Evolutionary conservation across 2,113 vertebrate species (phyloP).

Genomic region (Percopsis transmontana): DNA sequence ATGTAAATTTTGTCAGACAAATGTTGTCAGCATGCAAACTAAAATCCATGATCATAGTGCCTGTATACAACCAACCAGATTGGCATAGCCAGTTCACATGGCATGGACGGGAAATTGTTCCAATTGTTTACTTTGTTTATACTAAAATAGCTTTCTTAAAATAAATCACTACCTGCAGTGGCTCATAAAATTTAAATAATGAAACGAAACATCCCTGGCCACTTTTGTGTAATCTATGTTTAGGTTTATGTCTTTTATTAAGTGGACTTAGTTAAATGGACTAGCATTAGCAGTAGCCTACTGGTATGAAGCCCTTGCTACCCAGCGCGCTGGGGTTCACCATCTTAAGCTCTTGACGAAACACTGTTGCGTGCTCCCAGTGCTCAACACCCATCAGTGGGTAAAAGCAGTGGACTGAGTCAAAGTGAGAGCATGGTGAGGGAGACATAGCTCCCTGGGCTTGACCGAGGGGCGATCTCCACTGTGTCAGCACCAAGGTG

Average conservation of each 20-base stretch:
- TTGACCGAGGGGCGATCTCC: neutral
- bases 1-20: conserved; percentile 77
- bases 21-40: conserved; percentile 75
- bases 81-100: conserved; percentile 37
- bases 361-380: conserved; percentile 51
- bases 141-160: neutral
- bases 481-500: conserved; percentile 24
- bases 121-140: neutral
- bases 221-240: no score
- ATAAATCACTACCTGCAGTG: neutral
- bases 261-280: neutral
- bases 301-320: conserved; percentile 26
- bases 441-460: conserved; percentile 2
- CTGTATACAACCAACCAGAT: conserved; percentile 37
- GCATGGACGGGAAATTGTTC: neutral
- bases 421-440: conserved; percentile 22
- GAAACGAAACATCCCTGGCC: no score
- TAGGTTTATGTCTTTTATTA: no score
- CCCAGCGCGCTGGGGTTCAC: conserved; percentile 49
- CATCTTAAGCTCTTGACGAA: conserved; percentile 64
- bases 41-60: conserved; percentile 41
- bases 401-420: conserved; percentile 39
- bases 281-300: neutral
- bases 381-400: conserved; percentile 42
- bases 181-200: no score